These are phyloP conservation scores for Chrysaora quinquecirrha DNA, from an alignment of 30 jellyfish, hydroid and myxozoan species.

Conservation along the genomic window DNA sequence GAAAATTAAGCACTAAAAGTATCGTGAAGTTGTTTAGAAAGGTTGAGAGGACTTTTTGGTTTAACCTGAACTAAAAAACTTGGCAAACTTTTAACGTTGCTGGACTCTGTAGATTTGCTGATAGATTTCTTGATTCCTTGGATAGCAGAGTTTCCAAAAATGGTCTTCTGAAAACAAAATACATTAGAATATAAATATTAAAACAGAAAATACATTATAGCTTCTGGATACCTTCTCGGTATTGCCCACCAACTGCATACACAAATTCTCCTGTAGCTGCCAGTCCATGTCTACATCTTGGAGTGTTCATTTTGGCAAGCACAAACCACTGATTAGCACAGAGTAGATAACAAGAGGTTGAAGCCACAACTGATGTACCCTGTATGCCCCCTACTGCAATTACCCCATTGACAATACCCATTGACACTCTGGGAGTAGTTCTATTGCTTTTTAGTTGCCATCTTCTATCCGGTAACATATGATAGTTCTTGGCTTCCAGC, in stretches of 20 bases:
- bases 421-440: slow-evolving; percentile 97
- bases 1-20: no score
- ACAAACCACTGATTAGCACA: slow-evolving; percentile 97
- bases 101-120: no score
- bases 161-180: no score
- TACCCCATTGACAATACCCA: slow-evolving; percentile 98
- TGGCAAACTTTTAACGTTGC: no score
- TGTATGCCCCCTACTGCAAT: slow-evolving; percentile 99
- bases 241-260: slow-evolving; percentile 98
- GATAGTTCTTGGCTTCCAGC: slow-evolving; percentile 97
- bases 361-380: slow-evolving; percentile 98
- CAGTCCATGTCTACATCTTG: slow-evolving; percentile 98
- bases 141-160: no score
- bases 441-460: slow-evolving; percentile 95
- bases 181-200: no score
- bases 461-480: slow-evolving; percentile 97
- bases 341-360: slow-evolving; percentile 89
- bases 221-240: slow-evolving; percentile 99
- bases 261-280: slow-evolving; percentile 99
- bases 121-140: no score
- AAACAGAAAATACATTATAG: no score
- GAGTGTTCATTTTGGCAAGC: slow-evolving; percentile 97
- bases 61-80: no score
- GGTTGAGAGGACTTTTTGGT: no score
- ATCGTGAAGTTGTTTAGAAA: no score